Percentiles rank a stretch among this genome's conserved stretches.
Evolutionary conservation across 2,113 vertebrate species (phyloP).

Genomic region (Caretta caretta): DNA sequence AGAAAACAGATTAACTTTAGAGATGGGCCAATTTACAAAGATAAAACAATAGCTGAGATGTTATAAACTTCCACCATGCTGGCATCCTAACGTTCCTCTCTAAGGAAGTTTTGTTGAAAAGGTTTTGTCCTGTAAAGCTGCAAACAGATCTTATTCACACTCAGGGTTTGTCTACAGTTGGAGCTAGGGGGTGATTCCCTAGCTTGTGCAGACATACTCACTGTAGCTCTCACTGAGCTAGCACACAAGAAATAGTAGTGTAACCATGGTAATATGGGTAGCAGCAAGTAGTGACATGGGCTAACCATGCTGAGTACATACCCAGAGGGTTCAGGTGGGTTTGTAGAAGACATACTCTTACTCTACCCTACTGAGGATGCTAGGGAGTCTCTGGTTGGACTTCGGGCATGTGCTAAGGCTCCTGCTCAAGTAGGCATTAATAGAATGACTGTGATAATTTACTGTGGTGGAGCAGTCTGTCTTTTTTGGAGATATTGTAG

Average conservation of each 20-base stretch:
- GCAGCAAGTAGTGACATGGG: background rate
- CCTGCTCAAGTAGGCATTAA: background rate
- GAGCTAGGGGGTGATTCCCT: background rate
- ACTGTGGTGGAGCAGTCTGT: background rate
- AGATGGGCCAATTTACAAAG: slow-evolving; percentile 38
- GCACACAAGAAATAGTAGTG: background rate
- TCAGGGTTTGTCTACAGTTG: background rate
- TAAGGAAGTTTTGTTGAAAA: background rate
- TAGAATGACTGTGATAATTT: background rate
- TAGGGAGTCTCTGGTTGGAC: background rate
- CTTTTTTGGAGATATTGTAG: background rate
- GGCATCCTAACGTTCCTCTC: background rate
- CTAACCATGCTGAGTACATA: background rate
- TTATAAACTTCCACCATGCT: background rate
- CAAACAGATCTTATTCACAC: background rate
- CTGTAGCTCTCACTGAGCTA: background rate
- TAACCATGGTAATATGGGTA: background rate
- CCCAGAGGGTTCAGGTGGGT: background rate
- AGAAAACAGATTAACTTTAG: slow-evolving; percentile 1
- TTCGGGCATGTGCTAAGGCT: rapidly evolving
- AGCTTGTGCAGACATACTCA: background rate
- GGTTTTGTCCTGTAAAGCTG: background rate
- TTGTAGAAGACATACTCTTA: background rate
- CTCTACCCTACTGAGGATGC: background rate
- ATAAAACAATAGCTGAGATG: slow-evolving; percentile 43